A percentile compares a stretch with the other conserved stretches of the same genome.
phyloP scores from a whole-genome alignment of 2,888 invertebrate species.

The Leptodirus hochenwartii region DNA sequence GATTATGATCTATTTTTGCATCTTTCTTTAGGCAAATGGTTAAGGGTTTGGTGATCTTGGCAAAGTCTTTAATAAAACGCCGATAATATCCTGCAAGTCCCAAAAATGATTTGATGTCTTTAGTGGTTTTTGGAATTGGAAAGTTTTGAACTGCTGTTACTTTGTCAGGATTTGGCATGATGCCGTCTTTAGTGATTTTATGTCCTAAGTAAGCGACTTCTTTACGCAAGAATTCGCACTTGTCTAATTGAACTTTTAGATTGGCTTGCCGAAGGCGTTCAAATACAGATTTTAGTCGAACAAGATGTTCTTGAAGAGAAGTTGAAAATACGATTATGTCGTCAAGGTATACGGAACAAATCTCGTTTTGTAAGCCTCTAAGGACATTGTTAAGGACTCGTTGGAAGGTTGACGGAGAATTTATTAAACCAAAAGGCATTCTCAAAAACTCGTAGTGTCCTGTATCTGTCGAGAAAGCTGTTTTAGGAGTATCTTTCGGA shows the following conservation, averaged over 20 bases:
- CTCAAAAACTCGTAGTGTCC: conserved; percentile 16
- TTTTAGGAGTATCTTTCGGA: conserved; percentile 15
- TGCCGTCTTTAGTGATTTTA: conserved; percentile 8
- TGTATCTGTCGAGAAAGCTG: conserved; percentile 16
- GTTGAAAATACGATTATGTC: conserved; percentile 13
- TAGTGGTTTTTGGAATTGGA: conserved; percentile 8
- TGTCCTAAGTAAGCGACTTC: conserved; percentile 9
- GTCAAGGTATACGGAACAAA: conserved; percentile 14
- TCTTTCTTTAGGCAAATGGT: conserved; percentile 5
- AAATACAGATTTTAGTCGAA: conserved; percentile 11
- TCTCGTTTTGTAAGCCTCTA: conserved; percentile 10
- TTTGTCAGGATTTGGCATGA: conserved; percentile 10
- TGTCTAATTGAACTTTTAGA: conserved; percentile 13
- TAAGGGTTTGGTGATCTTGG: conserved; percentile 4
- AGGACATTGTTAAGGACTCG: conserved; percentile 14
- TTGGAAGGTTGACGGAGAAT: conserved; percentile 16
- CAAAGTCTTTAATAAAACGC: conserved; percentile 1
- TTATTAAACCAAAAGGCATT: conserved; percentile 17
- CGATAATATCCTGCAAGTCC: conserved; percentile 11
- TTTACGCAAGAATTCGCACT: conserved; percentile 10
- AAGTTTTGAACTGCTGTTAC: conserved; percentile 6
- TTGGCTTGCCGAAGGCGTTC: conserved; percentile 10
- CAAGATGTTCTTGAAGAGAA: conserved; percentile 11
- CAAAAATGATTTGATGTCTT: conserved; percentile 8
- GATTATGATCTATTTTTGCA: conserved; percentile 2